Evolutionary conservation across 2,113 vertebrate species (phyloP), one percentile per base, ranked within the genome.

Genomic region (Triplophysa dalaica): DNA sequence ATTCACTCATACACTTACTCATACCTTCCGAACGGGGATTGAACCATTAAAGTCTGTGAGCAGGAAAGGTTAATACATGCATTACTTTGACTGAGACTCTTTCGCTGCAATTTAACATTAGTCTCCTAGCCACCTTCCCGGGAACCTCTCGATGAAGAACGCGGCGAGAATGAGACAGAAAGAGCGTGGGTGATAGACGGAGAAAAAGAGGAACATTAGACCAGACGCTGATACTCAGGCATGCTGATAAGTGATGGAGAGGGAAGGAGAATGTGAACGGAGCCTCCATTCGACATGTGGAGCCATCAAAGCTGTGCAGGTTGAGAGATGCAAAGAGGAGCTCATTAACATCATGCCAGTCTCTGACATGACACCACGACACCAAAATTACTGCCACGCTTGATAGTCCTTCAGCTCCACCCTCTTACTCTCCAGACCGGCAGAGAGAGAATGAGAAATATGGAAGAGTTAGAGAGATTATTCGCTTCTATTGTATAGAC

Each of bases 311-410:
- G 52, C 41, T 17, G 26, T 61, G 52, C 33, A 80, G 50, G 65
- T 62, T 56, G 33, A 63, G 62, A 9, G 29, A 72, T 33, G 24
- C 12, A 64, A 14, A 69, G 43, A 29, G 68, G 73, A 67, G 70
- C 81, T 85, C 82, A 85, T 85, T 85, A 81, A 66, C 84, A 85
- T 85, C 54, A 83, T 73, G 79, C 66, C 76, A 52, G 70, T 82
- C 72, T 81, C 76, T 85, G 79, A 85, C 79, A 85, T 75, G 79
- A 79, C 77, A 81, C 75, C 75, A 85, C 79, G 79, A 79, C 77
- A 81, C 75, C 75, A 81, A 83, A 83, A 85, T 85, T 83, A 83
- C 79, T 79, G 81, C 75, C 43, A 48, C 52, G 29, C 79, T 81
- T 76, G 52, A 81, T 79, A 79, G 45, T 77, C 61, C 62, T 64